Percentiles rank a stretch among this genome's conserved stretches.
Evolutionary conservation across 2,797 vertebrate species (phyloP).

Genomic region (Hypotaenidia philippensis): DNA sequence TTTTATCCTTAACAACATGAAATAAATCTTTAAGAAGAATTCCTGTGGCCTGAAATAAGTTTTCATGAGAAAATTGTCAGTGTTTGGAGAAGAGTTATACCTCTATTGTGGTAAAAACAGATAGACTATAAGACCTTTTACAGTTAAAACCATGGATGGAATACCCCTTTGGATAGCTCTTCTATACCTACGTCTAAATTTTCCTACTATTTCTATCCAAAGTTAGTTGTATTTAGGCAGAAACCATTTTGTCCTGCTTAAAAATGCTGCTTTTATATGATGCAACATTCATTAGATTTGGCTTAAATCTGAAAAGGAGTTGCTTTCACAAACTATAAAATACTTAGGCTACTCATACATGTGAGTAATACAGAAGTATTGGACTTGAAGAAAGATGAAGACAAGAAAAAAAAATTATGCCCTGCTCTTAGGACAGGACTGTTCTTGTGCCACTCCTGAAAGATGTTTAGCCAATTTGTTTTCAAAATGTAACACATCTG

Average conservation of each 20-base stretch:
- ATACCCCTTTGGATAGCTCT: background rate
- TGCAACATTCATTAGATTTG: background rate
- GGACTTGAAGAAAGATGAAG: background rate
- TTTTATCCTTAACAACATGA: background rate
- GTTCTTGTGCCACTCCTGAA: background rate
- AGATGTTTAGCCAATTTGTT: background rate
- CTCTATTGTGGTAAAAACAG: background rate
- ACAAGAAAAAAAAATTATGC: accelerated
- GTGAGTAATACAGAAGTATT: background rate
- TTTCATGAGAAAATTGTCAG: background rate
- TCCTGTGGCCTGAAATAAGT: background rate
- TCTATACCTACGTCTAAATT: background rate
- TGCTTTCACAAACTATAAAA: background rate
- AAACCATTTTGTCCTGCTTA: background rate
- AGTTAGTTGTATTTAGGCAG: background rate
- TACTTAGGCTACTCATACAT: background rate
- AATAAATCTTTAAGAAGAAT: background rate
- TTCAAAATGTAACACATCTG: accelerated
- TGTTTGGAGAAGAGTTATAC: background rate
- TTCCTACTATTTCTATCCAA: background rate
- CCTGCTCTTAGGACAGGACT: background rate
- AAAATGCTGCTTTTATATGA: background rate
- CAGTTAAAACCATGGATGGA: background rate
- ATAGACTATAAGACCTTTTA: background rate
- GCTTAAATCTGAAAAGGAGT: background rate